Conservation (phyloP, 1,140 invertebrate genomes). For the Caerostris darwini region DNA sequence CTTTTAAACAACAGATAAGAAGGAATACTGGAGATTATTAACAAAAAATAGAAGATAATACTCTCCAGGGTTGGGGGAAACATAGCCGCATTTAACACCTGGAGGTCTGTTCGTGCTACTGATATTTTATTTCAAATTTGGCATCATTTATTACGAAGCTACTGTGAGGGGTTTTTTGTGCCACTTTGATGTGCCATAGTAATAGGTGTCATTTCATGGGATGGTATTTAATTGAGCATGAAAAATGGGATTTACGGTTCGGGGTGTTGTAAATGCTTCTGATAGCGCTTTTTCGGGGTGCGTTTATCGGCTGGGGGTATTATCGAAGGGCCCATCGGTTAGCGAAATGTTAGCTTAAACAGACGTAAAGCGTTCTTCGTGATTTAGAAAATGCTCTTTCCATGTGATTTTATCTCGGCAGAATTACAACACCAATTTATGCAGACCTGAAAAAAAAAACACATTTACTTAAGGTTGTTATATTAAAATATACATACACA, state of each 20-base stretch:
- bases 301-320: not conserved
- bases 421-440: too few relatives aligned
- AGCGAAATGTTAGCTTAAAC: not conserved
- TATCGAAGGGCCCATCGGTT: not conserved
- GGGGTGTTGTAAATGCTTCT: not conserved
- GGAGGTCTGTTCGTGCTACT: slow-evolving; percentile 30
- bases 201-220: slow-evolving; percentile 57
- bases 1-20: slow-evolving; percentile 31
- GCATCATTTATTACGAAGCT: slow-evolving; percentile 46
- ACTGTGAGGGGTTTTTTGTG: slow-evolving; percentile 29
- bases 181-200: not conserved
- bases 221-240: slow-evolving; percentile 54
- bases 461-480: too few relatives aligned
- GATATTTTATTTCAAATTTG: slow-evolving; percentile 60
- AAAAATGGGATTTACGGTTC: slow-evolving; percentile 59
- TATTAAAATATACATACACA: too few relatives aligned
- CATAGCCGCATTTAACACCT: slow-evolving; percentile 61
- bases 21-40: slow-evolving; percentile 14
- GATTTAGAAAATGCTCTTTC: not conserved
- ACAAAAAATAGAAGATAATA: not conserved
- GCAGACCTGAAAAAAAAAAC: too few relatives aligned
- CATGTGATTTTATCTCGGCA: too few relatives aligned
- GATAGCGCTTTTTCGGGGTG: not conserved
- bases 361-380: not conserved
- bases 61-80: not conserved